Conservation (phyloP, 2,888 invertebrate species). For the Arrhopalites spinosus region DNA sequence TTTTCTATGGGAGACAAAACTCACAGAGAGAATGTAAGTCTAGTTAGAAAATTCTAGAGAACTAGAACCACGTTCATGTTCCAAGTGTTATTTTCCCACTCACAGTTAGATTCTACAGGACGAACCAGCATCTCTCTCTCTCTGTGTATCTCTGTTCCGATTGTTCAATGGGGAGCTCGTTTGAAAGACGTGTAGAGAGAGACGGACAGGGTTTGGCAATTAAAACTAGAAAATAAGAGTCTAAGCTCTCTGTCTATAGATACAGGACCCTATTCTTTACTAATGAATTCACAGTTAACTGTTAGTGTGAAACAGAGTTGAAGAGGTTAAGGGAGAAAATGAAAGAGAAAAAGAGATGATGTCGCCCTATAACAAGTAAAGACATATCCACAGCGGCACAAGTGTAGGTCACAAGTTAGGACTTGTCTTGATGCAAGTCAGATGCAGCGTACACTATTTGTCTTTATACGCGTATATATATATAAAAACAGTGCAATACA, state of each 20-base stretch:
- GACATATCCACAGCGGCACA: not conserved
- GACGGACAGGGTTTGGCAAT: conserved; percentile 27
- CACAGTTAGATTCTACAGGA: not conserved
- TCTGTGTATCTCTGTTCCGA: not conserved
- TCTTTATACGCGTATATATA: no score
- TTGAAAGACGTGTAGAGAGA: conserved; percentile 20
- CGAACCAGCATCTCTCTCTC: not conserved
- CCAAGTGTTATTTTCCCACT: conserved; percentile 31
- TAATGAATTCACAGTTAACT: conserved; percentile 13
- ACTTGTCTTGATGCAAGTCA: no score
- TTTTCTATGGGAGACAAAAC: not conserved
- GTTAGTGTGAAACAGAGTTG: not conserved
- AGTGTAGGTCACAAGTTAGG: conserved; percentile 16
- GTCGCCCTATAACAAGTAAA: not conserved
- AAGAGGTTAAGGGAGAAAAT: not conserved
- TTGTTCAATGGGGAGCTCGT: not conserved
- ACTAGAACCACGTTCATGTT: not conserved
- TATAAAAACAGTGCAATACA: no score
- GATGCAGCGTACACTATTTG: no score
- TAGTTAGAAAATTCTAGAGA: no score
- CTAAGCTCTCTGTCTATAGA: not conserved
- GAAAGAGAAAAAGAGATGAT: conserved; percentile 9
- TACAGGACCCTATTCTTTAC: no score
- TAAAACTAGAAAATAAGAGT: conserved; percentile 25
- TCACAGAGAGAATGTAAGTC: not conserved